Percentiles rank a stretch among this genome's conserved stretches.
Conservation (phyloP, 2,797 vertebrate species). For the Acrossocheilus wenchowensis region DNA sequence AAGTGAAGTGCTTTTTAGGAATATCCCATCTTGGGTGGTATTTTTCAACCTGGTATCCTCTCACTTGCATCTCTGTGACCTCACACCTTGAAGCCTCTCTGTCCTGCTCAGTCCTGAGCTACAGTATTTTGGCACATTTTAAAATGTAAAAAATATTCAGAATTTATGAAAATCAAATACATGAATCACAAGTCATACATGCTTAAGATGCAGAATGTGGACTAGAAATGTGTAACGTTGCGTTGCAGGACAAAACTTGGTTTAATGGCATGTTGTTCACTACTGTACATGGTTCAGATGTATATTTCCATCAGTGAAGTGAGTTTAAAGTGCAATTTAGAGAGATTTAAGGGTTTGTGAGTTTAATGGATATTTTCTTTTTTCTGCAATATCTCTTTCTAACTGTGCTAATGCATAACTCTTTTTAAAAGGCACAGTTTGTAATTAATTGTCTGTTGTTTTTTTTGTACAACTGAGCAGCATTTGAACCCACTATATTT, state of each 20-base stretch:
- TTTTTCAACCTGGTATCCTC: neutral
- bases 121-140: constrained; percentile 48
- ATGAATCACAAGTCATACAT: constrained; percentile 28
- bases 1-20: constrained; percentile 20
- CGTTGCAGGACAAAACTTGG: neutral
- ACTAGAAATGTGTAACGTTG: neutral
- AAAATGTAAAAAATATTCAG: neutral
- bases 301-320: constrained; percentile 31
- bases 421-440: constrained; percentile 43
- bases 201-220: constrained; percentile 21
- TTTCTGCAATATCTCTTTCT: neutral
- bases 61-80: neutral
- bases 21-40: neutral
- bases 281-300: constrained; percentile 9
- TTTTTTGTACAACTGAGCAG: neutral
- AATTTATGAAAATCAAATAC: constrained; percentile 31
- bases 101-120: constrained; percentile 22
- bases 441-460: neutral
- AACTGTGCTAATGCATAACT: constrained; percentile 20
- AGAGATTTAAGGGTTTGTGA: neutral
- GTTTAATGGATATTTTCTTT: neutral
- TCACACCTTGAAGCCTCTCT: constrained; percentile 17
- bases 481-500: constrained; percentile 19
- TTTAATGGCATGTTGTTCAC: constrained; percentile 5
- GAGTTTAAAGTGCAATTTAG: constrained; percentile 48